Percentiles rank a stretch among this genome's conserved stretches.
These are phyloP conservation scores for Manis javanica DNA, from an alignment of 2,797 vertebrate genomes.

Conservation along the genomic window DNA sequence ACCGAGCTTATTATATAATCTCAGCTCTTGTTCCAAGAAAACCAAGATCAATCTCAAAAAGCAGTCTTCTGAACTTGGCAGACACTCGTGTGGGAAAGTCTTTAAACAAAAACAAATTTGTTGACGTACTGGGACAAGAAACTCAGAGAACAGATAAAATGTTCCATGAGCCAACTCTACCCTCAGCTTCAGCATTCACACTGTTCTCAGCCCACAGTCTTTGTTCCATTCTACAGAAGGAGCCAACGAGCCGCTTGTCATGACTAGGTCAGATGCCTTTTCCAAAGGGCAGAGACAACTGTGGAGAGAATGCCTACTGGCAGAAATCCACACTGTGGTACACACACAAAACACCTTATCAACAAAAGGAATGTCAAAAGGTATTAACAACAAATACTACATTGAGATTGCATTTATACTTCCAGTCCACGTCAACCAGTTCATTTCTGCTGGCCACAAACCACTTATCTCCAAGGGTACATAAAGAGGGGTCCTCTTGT, in stretches of 20 bases:
- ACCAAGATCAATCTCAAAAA: constrained; percentile 86
- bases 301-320: not conserved
- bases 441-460: not conserved
- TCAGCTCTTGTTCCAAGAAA: constrained; percentile 85
- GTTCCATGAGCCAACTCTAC: constrained; percentile 83
- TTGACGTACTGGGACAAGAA: constrained; percentile 86
- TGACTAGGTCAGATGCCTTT: not conserved
- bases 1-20: constrained; percentile 87
- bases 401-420: not conserved
- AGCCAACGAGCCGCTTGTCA: constrained; percentile 53
- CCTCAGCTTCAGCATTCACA: constrained; percentile 79
- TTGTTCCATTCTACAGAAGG: not conserved
- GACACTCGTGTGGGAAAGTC: constrained; percentile 88
- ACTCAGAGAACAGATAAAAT: constrained; percentile 81
- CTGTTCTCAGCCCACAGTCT: constrained; percentile 70
- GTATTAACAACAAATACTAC: not conserved
- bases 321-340: not conserved
- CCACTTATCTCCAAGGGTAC: not conserved
- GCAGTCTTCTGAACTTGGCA: constrained; percentile 88
- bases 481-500: not conserved
- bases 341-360: constrained; percentile 17
- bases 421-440: not conserved
- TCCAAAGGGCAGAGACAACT: not conserved
- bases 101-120: constrained; percentile 90
- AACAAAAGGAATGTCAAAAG: not conserved